phyloP scores from a whole-genome alignment of 2,797 vertebrate genomes.

The Percopsis omiscomaycus region DNA sequence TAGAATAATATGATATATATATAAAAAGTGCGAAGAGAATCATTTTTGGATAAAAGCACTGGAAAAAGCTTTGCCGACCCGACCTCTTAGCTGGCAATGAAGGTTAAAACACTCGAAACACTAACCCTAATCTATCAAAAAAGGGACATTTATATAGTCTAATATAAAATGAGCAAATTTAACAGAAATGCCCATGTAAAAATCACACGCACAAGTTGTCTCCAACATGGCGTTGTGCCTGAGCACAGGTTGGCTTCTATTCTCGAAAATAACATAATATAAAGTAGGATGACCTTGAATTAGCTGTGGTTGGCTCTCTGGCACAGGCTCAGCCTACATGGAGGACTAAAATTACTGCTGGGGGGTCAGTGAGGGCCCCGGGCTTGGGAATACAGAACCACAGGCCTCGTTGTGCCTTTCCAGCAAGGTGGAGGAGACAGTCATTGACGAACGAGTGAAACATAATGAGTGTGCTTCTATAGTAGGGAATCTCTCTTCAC shows the following conservation, averaged over 20 bases:
- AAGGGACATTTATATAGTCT: too few species aligned
- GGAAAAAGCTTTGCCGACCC: too few species aligned
- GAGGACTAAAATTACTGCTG: slow-evolving; percentile 80
- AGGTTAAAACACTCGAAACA: too few species aligned
- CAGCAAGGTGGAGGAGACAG: slow-evolving; percentile 67
- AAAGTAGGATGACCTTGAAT: slow-evolving; percentile 75
- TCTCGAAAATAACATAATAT: slow-evolving; percentile 67
- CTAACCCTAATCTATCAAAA: too few species aligned
- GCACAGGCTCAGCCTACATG: slow-evolving; percentile 66
- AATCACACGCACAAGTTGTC: slow-evolving; percentile 23
- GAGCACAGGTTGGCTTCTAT: slow-evolving; percentile 51
- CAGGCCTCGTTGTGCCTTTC: slow-evolving; percentile 55
- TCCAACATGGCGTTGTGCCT: slow-evolving; percentile 43
- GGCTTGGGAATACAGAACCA: slow-evolving; percentile 66
- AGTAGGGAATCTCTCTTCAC: slow-evolving; percentile 22
- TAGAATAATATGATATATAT: too few species aligned
- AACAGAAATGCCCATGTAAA: too few species aligned
- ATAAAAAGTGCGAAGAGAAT: too few species aligned
- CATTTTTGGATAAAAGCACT: too few species aligned
- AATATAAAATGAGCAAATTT: too few species aligned
- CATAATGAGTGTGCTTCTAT: slow-evolving; percentile 42
- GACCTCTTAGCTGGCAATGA: too few species aligned
- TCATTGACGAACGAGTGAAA: slow-evolving; percentile 67
- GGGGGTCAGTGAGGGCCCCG: slow-evolving; percentile 69
- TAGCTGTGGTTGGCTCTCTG: slow-evolving; percentile 65